Evolutionary conservation across 2,888 invertebrate species (phyloP).

Genomic region (Mellilla xanthometata): DNA sequence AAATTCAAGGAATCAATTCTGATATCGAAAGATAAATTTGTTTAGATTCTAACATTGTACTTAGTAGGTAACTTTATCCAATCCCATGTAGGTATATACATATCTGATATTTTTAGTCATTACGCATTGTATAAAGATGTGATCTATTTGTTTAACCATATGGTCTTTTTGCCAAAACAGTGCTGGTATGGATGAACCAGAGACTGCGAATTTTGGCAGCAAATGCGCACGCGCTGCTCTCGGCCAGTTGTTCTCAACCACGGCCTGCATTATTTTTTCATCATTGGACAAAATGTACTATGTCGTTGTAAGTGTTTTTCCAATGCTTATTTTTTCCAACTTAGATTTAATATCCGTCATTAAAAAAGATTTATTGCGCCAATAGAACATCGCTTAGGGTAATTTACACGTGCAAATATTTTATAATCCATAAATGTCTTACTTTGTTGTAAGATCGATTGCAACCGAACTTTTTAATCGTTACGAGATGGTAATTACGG

Average conservation of each 20-base stretch:
- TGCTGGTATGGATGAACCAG: slow-evolving; percentile 33
- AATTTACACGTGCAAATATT: slow-evolving; percentile 11
- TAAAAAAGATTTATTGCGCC: slow-evolving; percentile 18
- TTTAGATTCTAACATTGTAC: slow-evolving; percentile 13
- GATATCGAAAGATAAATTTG: slow-evolving; percentile 10
- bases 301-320: too few species aligned
- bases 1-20: slow-evolving; percentile 9
- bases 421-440: slow-evolving; percentile 3
- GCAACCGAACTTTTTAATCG: neutral
- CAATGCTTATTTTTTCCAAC: neutral
- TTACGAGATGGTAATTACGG: too few species aligned
- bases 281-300: slow-evolving; percentile 18
- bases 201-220: slow-evolving; percentile 53
- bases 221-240: slow-evolving; percentile 38
- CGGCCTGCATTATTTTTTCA: slow-evolving; percentile 34
- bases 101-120: slow-evolving; percentile 17
- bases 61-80: slow-evolving; percentile 29
- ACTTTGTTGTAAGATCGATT: slow-evolving; percentile 11
- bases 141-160: slow-evolving; percentile 15
- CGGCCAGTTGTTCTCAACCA: slow-evolving; percentile 39
- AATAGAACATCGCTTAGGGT: neutral
- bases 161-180: slow-evolving; percentile 42
- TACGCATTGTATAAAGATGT: slow-evolving; percentile 13
- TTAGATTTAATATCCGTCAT: slow-evolving; percentile 17
- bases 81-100: slow-evolving; percentile 20